These are phyloP conservation scores for Penelope pileata DNA, from an alignment of 2,113 vertebrate species.

Conservation along the genomic window DNA sequence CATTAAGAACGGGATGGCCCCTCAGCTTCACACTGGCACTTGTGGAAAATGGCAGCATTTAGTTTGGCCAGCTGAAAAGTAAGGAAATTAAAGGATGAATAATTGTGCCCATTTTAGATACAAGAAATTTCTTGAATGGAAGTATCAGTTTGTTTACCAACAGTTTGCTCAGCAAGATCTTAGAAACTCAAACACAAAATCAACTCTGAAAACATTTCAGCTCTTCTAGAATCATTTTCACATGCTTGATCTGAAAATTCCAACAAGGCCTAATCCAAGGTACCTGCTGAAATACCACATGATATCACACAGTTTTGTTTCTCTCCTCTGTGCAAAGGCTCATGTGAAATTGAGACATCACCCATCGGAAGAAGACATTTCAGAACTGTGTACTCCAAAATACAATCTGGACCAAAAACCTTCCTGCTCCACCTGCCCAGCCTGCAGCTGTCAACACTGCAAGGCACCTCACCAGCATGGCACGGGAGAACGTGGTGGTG, in stretches of 20 bases:
- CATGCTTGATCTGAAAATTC: neutral
- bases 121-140: neutral
- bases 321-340: neutral
- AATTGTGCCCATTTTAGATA: neutral
- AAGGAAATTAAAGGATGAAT: neutral
- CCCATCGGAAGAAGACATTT: neutral
- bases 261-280: neutral
- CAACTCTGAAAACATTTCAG: neutral
- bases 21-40: neutral
- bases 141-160: neutral
- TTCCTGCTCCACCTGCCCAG: neutral
- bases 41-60: neutral
- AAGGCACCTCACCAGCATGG: neutral
- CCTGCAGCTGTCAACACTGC: neutral
- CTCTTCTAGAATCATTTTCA: neutral
- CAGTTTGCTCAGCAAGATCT: neutral
- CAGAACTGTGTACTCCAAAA: neutral
- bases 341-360: too few relatives aligned
- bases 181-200: neutral
- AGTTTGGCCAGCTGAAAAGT: neutral
- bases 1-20: neutral
- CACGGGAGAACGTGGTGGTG: fast-evolving
- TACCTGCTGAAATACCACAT: neutral
- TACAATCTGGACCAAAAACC: neutral
- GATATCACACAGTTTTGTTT: neutral